Percentiles rank a stretch among this genome's conserved stretches.
Conservation (phyloP, 2,113 vertebrate species). For the Corythornis vintsioides region DNA sequence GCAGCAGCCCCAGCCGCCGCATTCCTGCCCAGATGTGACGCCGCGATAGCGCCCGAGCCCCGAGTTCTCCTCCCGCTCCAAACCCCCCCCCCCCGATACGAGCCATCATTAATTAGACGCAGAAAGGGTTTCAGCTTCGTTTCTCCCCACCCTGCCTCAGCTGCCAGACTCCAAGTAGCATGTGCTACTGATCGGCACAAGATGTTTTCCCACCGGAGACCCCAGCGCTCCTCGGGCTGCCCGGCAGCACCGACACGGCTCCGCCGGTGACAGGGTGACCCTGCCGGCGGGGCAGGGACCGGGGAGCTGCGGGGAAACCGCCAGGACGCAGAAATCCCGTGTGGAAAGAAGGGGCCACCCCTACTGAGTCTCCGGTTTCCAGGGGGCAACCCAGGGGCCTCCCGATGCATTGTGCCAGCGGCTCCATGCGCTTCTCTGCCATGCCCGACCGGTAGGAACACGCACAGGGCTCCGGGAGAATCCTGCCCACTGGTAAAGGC, state of each 20-base stretch:
- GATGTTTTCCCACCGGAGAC: constrained; percentile 47
- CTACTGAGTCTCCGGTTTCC: background rate
- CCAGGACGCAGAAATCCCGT: background rate
- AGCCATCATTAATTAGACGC: constrained; percentile 67
- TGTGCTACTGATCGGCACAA: constrained; percentile 61
- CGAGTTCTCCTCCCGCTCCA: constrained; percentile 20
- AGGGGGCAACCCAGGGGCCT: background rate
- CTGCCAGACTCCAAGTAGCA: constrained; percentile 68
- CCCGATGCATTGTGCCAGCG: rapidly evolving
- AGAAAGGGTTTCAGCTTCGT: constrained; percentile 61
- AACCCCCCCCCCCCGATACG: background rate
- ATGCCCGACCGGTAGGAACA: rapidly evolving
- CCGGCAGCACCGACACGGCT: background rate
- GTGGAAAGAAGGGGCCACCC: background rate
- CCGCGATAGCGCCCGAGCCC: background rate
- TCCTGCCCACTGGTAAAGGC: background rate
- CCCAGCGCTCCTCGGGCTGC: background rate
- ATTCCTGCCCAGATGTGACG: constrained; percentile 62
- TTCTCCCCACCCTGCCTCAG: constrained; percentile 63
- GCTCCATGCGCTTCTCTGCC: rapidly evolving
- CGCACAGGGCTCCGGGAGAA: rapidly evolving
- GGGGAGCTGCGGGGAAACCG: rapidly evolving
- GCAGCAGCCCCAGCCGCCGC: background rate
- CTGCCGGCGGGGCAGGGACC: background rate
- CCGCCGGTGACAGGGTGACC: background rate